A percentile compares a stretch with the other conserved stretches of the same genome.
Conservation (phyloP, 2,888 invertebrate species). For the Agrochola lychnidis region DNA sequence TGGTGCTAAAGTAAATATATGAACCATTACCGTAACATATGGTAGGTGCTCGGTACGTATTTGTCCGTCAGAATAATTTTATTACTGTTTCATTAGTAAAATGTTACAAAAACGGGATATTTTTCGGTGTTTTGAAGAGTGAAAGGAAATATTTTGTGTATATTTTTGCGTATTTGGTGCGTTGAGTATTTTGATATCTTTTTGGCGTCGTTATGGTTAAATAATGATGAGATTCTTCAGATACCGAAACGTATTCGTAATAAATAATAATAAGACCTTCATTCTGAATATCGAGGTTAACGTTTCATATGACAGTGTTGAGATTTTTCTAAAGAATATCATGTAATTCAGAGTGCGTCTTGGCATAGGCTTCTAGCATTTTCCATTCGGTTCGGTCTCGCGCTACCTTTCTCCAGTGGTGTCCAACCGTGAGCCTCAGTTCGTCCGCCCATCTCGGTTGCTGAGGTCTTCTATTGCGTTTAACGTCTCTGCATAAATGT, state of each 20-base stretch:
- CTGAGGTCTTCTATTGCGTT: no score
- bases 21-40: conserved; percentile 61
- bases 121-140: background rate
- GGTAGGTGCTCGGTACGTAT: conserved; percentile 47
- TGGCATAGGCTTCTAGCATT: no score
- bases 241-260: background rate
- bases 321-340: no score
- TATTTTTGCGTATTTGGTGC: background rate
- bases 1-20: conserved; percentile 57
- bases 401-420: no score
- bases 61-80: conserved; percentile 64
- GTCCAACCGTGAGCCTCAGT: no score
- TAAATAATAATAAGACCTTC: no score
- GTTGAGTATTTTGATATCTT: background rate
- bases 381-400: no score
- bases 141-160: background rate
- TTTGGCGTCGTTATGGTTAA: background rate
- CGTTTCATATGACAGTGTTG: no score
- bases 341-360: no score
- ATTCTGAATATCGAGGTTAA: no score
- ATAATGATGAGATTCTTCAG: background rate
- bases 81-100: conserved; percentile 59
- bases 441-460: no score
- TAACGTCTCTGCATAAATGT: background rate
- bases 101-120: background rate